Percentiles rank a stretch among this genome's conserved stretches.
These are phyloP conservation scores for Nasonia vitripennis DNA, from an alignment of 1,140 invertebrate genomes.

Conservation along the genomic window DNA sequence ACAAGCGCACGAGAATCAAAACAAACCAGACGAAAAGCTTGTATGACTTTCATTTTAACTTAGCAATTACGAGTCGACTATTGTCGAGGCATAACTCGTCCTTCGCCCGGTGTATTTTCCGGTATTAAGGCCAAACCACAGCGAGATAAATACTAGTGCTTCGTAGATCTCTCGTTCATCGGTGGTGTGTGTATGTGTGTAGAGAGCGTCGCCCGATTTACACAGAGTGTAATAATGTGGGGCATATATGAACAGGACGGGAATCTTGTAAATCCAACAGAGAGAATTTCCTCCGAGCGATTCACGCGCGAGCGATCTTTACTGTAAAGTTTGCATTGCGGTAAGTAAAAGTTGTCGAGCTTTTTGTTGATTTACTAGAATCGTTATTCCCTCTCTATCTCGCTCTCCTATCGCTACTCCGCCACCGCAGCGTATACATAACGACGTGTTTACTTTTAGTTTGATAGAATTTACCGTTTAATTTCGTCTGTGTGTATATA, in stretches of 20 bases:
- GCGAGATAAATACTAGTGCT: too few species aligned
- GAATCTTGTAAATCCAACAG: slow-evolving; percentile 17
- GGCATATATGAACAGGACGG: not conserved
- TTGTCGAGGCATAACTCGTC: too few species aligned
- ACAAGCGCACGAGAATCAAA: too few species aligned
- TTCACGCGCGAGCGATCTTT: not conserved
- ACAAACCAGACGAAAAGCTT: too few species aligned
- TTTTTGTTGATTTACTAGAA: slow-evolving; percentile 14
- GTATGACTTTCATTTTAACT: too few species aligned
- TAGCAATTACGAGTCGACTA: too few species aligned
- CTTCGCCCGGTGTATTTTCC: too few species aligned
- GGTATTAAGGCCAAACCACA: too few species aligned
- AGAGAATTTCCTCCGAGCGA: not conserved
- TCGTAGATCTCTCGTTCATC: too few species aligned
- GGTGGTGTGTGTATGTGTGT: too few species aligned
- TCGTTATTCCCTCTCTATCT: not conserved
- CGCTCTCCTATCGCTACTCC: too few species aligned
- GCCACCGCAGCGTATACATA: not conserved
- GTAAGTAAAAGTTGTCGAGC: not conserved
- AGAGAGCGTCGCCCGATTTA: not conserved
- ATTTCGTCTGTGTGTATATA: not conserved
- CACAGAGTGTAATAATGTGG: not conserved
- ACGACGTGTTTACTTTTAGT: slow-evolving; percentile 20
- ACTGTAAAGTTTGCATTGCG: slow-evolving; percentile 15
- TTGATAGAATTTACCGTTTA: slow-evolving; percentile 22